These are phyloP conservation scores for Notamacropus eugenii DNA, from an alignment of 2,797 vertebrate genomes.

Conservation along the genomic window DNA sequence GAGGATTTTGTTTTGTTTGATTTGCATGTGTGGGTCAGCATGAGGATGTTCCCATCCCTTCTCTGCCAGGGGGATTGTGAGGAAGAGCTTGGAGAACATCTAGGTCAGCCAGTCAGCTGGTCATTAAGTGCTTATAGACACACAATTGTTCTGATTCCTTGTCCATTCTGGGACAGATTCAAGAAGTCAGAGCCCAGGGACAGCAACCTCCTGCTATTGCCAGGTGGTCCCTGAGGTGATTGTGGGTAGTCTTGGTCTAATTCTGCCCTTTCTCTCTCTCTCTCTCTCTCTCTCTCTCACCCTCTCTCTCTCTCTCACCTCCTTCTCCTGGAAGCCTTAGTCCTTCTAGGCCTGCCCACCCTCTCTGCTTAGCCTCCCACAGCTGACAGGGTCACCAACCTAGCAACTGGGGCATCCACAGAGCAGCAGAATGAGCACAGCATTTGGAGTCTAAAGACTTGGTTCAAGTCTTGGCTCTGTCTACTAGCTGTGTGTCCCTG, in stretches of 20 bases:
- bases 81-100: not conserved
- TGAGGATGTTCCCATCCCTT: not conserved
- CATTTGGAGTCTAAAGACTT: not conserved
- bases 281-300: no score
- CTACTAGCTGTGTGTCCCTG: not conserved
- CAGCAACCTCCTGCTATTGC: no score
- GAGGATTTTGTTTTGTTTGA: not conserved
- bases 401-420: no score
- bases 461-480: not conserved
- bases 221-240: no score
- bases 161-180: not conserved
- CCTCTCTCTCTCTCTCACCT: not conserved
- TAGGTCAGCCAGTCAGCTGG: no score
- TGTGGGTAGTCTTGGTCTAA: not conserved
- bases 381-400: no score
- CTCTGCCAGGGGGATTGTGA: not conserved
- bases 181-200: not conserved
- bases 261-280: not conserved
- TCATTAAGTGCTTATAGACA: not conserved
- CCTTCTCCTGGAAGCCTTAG: not conserved
- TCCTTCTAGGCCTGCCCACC: not conserved
- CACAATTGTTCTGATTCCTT: not conserved
- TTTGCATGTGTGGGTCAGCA: not conserved
- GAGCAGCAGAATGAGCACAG: not conserved
- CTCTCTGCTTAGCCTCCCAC: not conserved